Evolutionary conservation across 2,113 vertebrate genomes (phyloP).

Genomic region (Labeo rohita): DNA sequence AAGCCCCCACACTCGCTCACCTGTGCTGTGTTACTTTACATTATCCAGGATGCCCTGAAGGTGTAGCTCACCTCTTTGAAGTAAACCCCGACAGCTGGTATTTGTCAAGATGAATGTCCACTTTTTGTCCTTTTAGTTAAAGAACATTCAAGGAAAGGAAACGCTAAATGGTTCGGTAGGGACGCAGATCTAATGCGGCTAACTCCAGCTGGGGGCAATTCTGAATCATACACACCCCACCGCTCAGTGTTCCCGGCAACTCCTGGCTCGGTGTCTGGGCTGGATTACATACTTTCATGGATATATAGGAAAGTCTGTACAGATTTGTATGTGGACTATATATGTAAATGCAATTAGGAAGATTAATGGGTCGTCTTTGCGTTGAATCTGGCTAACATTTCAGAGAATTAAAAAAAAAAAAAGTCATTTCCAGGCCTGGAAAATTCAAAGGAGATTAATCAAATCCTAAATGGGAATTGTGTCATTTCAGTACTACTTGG

Average conservation of each 20-base stretch:
- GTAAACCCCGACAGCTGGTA: slow-evolving; percentile 69
- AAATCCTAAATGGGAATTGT: neutral
- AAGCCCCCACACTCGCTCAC: slow-evolving; percentile 59
- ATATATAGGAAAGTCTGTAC: neutral
- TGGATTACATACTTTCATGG: slow-evolving; percentile 22
- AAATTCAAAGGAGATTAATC: neutral
- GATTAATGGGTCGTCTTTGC: neutral
- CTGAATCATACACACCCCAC: slow-evolving; percentile 39
- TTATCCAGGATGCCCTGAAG: slow-evolving; percentile 63
- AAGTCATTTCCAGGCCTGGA: neutral
- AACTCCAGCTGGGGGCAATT: slow-evolving; percentile 60
- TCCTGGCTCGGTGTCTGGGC: neutral
- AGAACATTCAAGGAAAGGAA: slow-evolving; percentile 62
- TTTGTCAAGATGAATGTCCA: slow-evolving; percentile 69
- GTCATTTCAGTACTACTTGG: neutral
- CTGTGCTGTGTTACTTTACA: slow-evolving; percentile 66
- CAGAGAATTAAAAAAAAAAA: neutral
- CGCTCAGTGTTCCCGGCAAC: slow-evolving; percentile 15
- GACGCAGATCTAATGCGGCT: slow-evolving; percentile 55
- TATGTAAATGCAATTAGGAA: neutral
- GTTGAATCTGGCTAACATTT: neutral
- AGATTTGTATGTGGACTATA: neutral
- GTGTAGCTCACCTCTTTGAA: slow-evolving; percentile 64
- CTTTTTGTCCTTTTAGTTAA: slow-evolving; percentile 55
- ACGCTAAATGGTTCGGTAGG: slow-evolving; percentile 62